Conservation (phyloP, 2,888 invertebrate species). For the Torymus texanus region DNA sequence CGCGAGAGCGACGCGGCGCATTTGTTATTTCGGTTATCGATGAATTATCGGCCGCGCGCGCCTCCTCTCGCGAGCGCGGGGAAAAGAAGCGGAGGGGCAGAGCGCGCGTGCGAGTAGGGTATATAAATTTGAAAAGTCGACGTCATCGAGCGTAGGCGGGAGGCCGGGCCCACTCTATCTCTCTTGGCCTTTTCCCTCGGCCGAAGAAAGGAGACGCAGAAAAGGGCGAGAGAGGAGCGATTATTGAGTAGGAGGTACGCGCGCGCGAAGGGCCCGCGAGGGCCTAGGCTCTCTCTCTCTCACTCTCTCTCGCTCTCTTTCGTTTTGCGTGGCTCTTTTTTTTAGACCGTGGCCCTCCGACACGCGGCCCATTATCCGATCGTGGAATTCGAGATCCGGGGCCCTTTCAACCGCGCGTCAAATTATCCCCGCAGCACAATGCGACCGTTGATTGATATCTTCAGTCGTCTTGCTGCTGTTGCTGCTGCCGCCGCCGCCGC, state of each 20-base stretch:
- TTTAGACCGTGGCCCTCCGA: slow-evolving; percentile 14
- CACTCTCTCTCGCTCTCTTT: slow-evolving; percentile 18
- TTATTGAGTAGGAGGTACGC: slow-evolving; percentile 44
- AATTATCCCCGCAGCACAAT: slow-evolving; percentile 72
- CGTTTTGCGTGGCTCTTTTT: not conserved
- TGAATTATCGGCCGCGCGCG: slow-evolving; percentile 50
- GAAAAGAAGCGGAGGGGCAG: slow-evolving; percentile 9
- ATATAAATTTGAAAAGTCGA: slow-evolving; percentile 54
- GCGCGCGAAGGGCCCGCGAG: slow-evolving; percentile 20
- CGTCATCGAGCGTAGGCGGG: slow-evolving; percentile 56
- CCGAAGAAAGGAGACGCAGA: not conserved
- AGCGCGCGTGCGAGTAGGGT: slow-evolving; percentile 27
- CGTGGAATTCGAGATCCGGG: slow-evolving; percentile 71
- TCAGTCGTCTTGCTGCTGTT: slow-evolving; percentile 67
- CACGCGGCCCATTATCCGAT: slow-evolving; percentile 68
- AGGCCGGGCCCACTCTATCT: slow-evolving; percentile 42
- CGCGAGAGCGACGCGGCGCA: slow-evolving; percentile 27
- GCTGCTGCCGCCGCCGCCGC: slow-evolving; percentile 53
- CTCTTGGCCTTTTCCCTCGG: slow-evolving; percentile 33
- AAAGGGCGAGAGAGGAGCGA: slow-evolving; percentile 4
- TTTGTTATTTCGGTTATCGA: slow-evolving; percentile 54
- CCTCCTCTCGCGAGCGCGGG: not conserved
- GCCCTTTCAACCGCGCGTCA: slow-evolving; percentile 72
- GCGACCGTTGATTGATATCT: slow-evolving; percentile 73
- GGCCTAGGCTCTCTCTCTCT: slow-evolving; percentile 30